phyloP scores from a whole-genome alignment of 1,140 invertebrate genomes.

The Drepana arcuata region DNA sequence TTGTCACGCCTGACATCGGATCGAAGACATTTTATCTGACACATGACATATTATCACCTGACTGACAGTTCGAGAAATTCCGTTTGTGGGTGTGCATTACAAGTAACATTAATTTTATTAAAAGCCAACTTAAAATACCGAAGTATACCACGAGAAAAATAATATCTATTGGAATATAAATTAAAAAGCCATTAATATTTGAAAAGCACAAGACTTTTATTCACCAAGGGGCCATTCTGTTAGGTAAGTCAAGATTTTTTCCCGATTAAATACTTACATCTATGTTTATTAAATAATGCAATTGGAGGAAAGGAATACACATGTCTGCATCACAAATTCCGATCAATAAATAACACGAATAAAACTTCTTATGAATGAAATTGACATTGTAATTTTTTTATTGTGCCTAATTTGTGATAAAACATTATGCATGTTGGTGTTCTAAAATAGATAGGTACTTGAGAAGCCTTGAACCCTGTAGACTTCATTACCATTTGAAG shows the following conservation, averaged over 20 bases:
- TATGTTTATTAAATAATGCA: not conserved
- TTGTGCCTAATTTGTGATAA: too few species aligned
- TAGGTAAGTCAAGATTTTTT: conserved; percentile 33
- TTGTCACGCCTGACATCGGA: not conserved
- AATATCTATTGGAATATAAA: too few species aligned
- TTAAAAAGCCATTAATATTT: not conserved
- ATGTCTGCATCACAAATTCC: not conserved
- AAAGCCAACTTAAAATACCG: not conserved
- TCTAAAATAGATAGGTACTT: conserved; percentile 15
- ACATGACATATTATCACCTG: conserved; percentile 13
- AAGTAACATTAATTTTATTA: not conserved
- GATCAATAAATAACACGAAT: too few species aligned
- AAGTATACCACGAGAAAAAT: too few species aligned
- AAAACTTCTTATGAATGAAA: too few species aligned
- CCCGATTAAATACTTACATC: conserved; percentile 2
- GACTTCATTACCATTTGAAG: too few species aligned
- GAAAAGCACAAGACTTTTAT: conserved; percentile 11
- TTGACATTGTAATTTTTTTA: too few species aligned
- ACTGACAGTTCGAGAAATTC: conserved; percentile 32
- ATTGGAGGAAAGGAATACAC: not conserved
- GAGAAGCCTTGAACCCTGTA: too few species aligned
- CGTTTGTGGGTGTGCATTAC: conserved; percentile 37
- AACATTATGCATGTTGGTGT: conserved; percentile 1
- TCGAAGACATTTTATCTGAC: conserved; percentile 7
- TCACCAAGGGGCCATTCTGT: conserved; percentile 15